Percentiles rank a stretch among this genome's conserved stretches.
Evolutionary conservation across 2,113 vertebrate genomes (phyloP).

Genomic region (Leucoraja erinaceus): DNA sequence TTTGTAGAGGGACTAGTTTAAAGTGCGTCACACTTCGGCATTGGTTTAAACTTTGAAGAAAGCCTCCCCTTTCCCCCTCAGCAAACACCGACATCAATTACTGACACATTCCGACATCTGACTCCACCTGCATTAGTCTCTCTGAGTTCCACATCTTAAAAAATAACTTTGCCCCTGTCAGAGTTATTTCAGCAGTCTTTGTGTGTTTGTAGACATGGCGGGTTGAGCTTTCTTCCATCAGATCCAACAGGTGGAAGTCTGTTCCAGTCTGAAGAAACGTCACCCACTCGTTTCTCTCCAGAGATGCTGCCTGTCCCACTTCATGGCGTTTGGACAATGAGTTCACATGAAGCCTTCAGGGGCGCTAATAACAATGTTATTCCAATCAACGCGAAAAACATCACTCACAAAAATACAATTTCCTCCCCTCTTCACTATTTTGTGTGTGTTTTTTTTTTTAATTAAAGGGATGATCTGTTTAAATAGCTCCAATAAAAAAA

Average conservation of each 20-base stretch:
- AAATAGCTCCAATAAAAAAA: conserved; percentile 4
- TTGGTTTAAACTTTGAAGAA: not conserved
- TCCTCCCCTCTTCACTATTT: not conserved
- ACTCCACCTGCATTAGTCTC: not conserved
- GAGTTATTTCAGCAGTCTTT: not conserved
- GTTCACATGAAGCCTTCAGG: not conserved
- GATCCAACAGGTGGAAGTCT: not conserved
- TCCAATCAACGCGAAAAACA: not conserved
- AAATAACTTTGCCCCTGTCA: not conserved
- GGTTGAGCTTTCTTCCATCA: no score
- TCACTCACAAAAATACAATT: conserved; percentile 5
- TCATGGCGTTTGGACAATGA: not conserved
- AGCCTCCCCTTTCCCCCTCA: not conserved
- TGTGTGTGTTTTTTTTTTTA: no score
- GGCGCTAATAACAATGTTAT: not conserved
- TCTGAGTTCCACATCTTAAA: not conserved
- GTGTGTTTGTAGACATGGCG: not conserved
- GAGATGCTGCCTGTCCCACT: no score
- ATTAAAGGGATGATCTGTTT: not conserved
- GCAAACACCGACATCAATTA: not conserved
- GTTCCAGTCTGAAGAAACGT: no score
- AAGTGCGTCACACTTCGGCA: not conserved
- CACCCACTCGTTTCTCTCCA: no score
- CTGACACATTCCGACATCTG: not conserved
- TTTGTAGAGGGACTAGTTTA: not conserved